Percentiles rank a stretch among this genome's conserved stretches.
These are phyloP conservation scores for Brachyalestes nurse DNA, from an alignment of 2,797 vertebrate species.

Conservation along the genomic window DNA sequence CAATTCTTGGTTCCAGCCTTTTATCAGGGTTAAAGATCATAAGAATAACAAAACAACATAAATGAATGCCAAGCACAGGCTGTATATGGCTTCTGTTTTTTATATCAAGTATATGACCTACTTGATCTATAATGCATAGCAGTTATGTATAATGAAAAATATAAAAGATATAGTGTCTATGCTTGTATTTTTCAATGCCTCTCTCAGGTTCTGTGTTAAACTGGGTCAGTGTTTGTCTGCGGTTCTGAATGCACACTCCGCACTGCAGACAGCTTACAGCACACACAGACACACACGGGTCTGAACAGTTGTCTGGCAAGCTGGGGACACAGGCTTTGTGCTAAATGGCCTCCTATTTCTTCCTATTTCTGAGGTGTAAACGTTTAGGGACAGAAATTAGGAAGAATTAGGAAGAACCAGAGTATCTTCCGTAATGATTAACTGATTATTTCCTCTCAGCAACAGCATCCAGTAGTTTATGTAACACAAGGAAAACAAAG, in stretches of 20 bases:
- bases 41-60: slow-evolving; percentile 14
- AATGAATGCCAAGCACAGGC: background rate
- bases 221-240: slow-evolving; percentile 27
- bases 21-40: slow-evolving; percentile 1
- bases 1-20: background rate
- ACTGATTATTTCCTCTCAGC: background rate
- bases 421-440: background rate
- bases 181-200: slow-evolving; percentile 7
- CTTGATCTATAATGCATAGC: background rate
- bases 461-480: background rate
- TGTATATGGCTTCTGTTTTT: background rate
- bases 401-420: background rate
- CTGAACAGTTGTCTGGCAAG: background rate
- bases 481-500: background rate
- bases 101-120: background rate
- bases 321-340: background rate
- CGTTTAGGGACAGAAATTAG: background rate
- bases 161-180: background rate
- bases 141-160: background rate
- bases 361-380: slow-evolving; percentile 4
- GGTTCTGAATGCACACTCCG: background rate
- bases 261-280: background rate
- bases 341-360: background rate
- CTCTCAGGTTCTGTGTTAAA: slow-evolving; percentile 8
- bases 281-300: background rate